These are phyloP conservation scores for Watersipora subatra DNA, from an alignment of 1,140 invertebrate species.

Conservation along the genomic window DNA sequence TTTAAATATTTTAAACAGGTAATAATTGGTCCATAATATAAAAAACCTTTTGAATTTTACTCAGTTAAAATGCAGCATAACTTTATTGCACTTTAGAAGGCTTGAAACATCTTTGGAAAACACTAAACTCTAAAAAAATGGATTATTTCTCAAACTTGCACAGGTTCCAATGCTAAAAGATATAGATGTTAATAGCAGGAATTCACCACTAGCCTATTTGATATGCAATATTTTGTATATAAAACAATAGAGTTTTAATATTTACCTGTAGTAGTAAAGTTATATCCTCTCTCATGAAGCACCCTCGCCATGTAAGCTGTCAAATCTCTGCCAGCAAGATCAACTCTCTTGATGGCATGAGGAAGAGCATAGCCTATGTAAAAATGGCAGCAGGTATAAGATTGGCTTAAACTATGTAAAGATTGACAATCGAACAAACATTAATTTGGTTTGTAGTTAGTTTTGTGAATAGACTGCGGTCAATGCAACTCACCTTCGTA, in stretches of 20 bases:
- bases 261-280: slow-evolving; percentile 65
- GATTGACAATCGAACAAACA: not conserved
- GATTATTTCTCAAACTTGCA: not conserved
- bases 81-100: too few relatives aligned
- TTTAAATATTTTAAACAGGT: slow-evolving; percentile 93
- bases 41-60: slow-evolving; percentile 8
- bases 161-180: too few relatives aligned
- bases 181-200: too few relatives aligned
- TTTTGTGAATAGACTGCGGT: not conserved
- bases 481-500: slow-evolving; percentile 59
- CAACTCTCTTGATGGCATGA: slow-evolving; percentile 85
- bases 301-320: slow-evolving; percentile 85
- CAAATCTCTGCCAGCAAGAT: slow-evolving; percentile 71
- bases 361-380: slow-evolving; percentile 46
- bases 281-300: slow-evolving; percentile 87
- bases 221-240: too few relatives aligned
- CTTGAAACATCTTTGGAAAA: slow-evolving; percentile 86
- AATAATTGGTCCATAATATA: slow-evolving; percentile 41
- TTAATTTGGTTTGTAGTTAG: not conserved
- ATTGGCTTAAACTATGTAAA: not conserved
- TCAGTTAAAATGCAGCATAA: too few relatives aligned
- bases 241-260: too few relatives aligned
- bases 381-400: not conserved
- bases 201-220: too few relatives aligned
- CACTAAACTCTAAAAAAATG: slow-evolving; percentile 44